Evolutionary conservation across 2,113 vertebrate species (phyloP), one percentile per base, ranked within the genome.

Genomic region (Rhinopomastus cyanomelas): DNA sequence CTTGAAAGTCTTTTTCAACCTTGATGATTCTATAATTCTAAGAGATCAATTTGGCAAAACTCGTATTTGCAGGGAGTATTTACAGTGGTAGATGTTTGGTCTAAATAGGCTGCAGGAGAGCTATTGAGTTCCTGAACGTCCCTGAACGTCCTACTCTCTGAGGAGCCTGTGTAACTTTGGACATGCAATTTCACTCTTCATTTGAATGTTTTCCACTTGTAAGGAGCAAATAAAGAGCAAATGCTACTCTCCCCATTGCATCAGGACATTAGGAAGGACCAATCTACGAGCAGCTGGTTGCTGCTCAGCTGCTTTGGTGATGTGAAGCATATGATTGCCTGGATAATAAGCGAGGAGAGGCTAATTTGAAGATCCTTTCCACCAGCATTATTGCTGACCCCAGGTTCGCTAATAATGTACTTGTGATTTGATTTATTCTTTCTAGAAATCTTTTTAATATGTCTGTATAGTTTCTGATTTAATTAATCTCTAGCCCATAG

Each of bases 401-500:
- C n/a, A 16, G n/a, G 29, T 81, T 85, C n/a, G 1, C 1, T 21
- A 51, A 26, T 73, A 61, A 76, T 62, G 32, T 34, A 51, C 34
- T 76, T 77, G 51, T 89, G 64, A 77, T 92, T 92, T 64, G 81
- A 85, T 89, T 93, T 85, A n/a, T 77, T 67, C 89, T 77, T 89
- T 56, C 75, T 87, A 80, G 87, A 91, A 69, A 59, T 53, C 59
- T 73, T 92, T 76, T 89, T 49, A 72, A 65, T 29, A 46, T n/a
- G 57, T 62, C 81, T 92, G 56, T 57, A 68, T 87, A 84, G 32
- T 69, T 65, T 82, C 59, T 76, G 60, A 80, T 95, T 79, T 52
- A 66, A 82, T 89, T 85, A 76, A 73, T 89, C 56, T 85, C 59
- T 65, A 2, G 49, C 46, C 72, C n/a, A n/a, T n/a, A 85, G 29